These are phyloP conservation scores for Malurus melanocephalus DNA, from an alignment of 2,113 vertebrate species.

Conservation along the genomic window DNA sequence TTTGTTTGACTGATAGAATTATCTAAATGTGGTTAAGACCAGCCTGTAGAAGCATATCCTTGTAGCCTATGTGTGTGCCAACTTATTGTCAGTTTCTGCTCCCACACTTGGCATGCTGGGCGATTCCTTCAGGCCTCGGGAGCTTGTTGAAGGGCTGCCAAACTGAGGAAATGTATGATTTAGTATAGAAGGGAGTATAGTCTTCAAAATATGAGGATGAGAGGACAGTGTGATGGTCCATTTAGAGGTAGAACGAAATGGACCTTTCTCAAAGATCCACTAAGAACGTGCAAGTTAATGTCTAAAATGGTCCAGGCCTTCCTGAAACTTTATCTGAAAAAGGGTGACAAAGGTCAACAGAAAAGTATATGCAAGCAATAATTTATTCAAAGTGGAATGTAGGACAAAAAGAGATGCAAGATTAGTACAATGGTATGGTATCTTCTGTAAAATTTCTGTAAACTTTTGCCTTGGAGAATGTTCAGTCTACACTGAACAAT, in stretches of 20 bases:
- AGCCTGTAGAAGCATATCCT: background rate
- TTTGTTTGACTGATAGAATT: background rate
- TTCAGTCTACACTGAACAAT: background rate
- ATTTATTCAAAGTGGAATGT: background rate
- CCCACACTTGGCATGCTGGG: background rate
- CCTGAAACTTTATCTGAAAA: conserved; percentile 16
- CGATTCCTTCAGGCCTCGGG: background rate
- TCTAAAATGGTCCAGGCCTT: conserved; percentile 24
- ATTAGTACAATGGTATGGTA: background rate
- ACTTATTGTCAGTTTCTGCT: background rate
- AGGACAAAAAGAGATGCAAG: background rate
- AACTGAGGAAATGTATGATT: background rate
- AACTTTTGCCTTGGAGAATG: background rate
- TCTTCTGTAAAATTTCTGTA: background rate
- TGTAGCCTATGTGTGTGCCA: background rate
- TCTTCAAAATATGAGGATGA: background rate
- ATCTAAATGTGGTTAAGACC: background rate
- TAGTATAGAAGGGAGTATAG: background rate
- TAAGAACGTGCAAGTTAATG: background rate
- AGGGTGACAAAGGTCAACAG: background rate
- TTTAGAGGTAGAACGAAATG: conserved; percentile 33
- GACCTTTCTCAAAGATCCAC: background rate
- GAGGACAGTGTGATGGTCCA: background rate
- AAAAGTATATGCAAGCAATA: conserved; percentile 20
- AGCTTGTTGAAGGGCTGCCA: background rate